Percentiles rank a stretch among this genome's conserved stretches.
These are phyloP conservation scores for Cartodere bifasciata DNA, from an alignment of 2,888 invertebrate species.

Conservation along the genomic window DNA sequence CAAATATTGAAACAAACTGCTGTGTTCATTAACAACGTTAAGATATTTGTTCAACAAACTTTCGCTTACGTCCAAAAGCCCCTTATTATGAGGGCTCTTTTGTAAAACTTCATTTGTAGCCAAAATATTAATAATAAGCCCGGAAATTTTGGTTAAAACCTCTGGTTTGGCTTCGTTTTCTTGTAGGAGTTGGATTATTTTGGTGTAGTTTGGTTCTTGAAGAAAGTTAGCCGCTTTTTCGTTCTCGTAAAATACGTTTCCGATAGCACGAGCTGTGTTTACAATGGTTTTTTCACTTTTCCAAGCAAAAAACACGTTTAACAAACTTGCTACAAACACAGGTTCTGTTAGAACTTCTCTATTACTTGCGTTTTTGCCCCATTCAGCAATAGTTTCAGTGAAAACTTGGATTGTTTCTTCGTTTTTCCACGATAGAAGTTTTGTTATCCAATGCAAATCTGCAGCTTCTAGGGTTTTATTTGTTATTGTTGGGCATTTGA, in stretches of 20 bases:
- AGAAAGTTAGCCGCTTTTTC: constrained; percentile 46
- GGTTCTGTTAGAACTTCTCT: constrained; percentile 55
- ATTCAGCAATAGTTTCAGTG: constrained; percentile 66
- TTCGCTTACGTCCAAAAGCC: constrained; percentile 41
- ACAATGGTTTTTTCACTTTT: constrained; percentile 47
- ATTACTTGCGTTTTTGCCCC: constrained; percentile 65
- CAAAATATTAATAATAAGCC: constrained; percentile 67
- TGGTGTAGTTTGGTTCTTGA: constrained; percentile 18
- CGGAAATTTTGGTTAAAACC: constrained; percentile 54
- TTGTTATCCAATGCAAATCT: no score
- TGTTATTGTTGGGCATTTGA: no score
- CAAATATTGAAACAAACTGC: constrained; percentile 42
- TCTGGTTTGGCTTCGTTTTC: no score
- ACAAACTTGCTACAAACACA: constrained; percentile 45
- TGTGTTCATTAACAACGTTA: constrained; percentile 39
- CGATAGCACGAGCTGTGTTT: constrained; percentile 71
- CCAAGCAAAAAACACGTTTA: constrained; percentile 41
- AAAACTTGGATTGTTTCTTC: constrained; percentile 42
- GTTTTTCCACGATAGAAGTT: no score
- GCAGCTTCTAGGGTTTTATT: no score
- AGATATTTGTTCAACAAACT: constrained; percentile 40
- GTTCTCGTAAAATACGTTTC: constrained; percentile 83
- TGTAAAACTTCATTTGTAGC: constrained; percentile 59
- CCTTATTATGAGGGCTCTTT: constrained; percentile 43
- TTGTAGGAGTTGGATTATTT: constrained; percentile 20